phyloP scores from a whole-genome alignment of 2,888 invertebrate genomes.

The Archips crataeganus region DNA sequence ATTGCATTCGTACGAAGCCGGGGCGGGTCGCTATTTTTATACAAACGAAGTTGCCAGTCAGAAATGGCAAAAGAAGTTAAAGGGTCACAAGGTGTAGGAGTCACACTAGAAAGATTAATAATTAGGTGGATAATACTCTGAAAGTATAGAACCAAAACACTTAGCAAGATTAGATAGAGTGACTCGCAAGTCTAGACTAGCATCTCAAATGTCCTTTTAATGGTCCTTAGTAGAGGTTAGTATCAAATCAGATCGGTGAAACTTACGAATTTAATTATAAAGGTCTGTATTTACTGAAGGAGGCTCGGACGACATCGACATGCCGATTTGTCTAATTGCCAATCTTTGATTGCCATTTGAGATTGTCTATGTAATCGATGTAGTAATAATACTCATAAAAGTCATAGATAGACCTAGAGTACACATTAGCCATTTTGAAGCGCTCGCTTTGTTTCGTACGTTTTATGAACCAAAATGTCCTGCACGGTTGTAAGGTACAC shows the following conservation, averaged over 20 bases:
- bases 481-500: too few relatives aligned
- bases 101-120: neutral
- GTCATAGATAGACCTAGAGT: too few relatives aligned
- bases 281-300: constrained; percentile 55
- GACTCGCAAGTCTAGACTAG: neutral
- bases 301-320: constrained; percentile 41
- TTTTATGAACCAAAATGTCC: too few relatives aligned
- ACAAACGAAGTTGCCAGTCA: too few relatives aligned
- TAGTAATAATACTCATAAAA: too few relatives aligned
- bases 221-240: constrained; percentile 48
- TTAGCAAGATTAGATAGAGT: neutral
- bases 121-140: neutral
- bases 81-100: neutral
- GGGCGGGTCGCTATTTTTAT: too few relatives aligned
- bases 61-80: too few relatives aligned
- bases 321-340: constrained; percentile 48
- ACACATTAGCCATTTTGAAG: too few relatives aligned
- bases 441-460: too few relatives aligned
- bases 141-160: neutral
- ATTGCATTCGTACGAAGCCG: too few relatives aligned
- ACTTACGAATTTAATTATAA: constrained; percentile 61
- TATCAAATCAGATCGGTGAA: constrained; percentile 53
- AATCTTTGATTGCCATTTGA: constrained; percentile 48
- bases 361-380: constrained; percentile 3
- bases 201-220: neutral